Conservation (phyloP, 2,888 invertebrate species). For the Serrognathus titanus region DNA sequence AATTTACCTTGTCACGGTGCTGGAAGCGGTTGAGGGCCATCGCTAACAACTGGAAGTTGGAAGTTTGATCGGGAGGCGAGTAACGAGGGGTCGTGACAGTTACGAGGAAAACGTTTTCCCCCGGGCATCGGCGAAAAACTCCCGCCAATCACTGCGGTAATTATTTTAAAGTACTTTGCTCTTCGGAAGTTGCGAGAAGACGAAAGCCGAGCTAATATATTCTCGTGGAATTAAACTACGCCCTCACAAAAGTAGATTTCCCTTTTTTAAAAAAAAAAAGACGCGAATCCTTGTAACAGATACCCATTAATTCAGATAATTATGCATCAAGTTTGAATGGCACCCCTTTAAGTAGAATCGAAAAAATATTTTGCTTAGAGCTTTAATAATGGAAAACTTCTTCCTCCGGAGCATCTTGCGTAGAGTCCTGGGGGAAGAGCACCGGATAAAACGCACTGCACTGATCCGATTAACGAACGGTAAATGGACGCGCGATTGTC, state of each 20-base stretch:
- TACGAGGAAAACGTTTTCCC: conserved; percentile 36
- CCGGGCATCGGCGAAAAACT: conserved; percentile 29
- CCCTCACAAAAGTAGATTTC: too few relatives aligned
- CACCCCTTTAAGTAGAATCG: too few relatives aligned
- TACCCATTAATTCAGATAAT: too few relatives aligned
- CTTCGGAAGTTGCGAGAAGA: conserved; percentile 9
- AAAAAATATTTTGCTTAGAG: too few relatives aligned
- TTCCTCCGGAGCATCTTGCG: too few relatives aligned
- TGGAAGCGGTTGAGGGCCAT: conserved; percentile 19
- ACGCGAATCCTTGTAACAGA: too few relatives aligned
- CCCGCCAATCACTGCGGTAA: conserved; percentile 46
- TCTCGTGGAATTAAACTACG: background rate
- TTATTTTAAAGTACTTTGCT: conserved; percentile 45
- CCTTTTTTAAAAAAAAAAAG: too few relatives aligned
- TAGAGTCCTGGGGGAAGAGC: conserved; percentile 14
- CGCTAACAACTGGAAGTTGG: conserved; percentile 22
- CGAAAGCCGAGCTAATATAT: background rate
- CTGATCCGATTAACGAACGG: conserved; percentile 35
- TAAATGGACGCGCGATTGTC: conserved; percentile 38
- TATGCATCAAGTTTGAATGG: too few relatives aligned
- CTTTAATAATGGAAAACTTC: too few relatives aligned
- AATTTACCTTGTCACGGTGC: conserved; percentile 24
- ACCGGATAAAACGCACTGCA: conserved; percentile 23
- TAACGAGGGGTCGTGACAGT: conserved; percentile 37
- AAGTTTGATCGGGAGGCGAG: conserved; percentile 25